phyloP scores from a whole-genome alignment of 1,140 invertebrate genomes.

The Drosophila simulans region DNA sequence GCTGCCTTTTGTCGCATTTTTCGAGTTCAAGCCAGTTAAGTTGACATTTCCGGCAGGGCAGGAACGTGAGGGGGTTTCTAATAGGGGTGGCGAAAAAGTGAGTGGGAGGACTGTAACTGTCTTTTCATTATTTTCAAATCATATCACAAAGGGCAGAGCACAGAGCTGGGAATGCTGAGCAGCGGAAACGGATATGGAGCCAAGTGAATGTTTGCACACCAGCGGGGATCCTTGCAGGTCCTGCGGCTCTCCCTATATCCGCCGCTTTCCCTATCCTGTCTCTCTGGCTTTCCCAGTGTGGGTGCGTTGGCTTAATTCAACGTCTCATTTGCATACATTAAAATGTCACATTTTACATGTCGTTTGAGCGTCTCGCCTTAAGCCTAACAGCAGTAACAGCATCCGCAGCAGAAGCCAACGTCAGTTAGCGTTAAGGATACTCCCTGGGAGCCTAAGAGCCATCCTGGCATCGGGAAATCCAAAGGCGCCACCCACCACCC shows the following conservation, averaged over 20 bases:
- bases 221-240: constrained; percentile 20
- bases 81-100: constrained; percentile 29
- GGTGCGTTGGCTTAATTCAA: constrained; percentile 74
- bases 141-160: constrained; percentile 62
- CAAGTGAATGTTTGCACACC: constrained; percentile 65
- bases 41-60: constrained; percentile 71
- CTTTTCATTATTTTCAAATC: constrained; percentile 83
- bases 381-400: constrained; percentile 61
- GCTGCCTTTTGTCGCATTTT: constrained; percentile 42
- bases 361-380: constrained; percentile 77
- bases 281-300: constrained; percentile 26
- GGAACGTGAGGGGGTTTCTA: constrained; percentile 38
- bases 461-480: not conserved
- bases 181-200: constrained; percentile 74
- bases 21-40: constrained; percentile 64
- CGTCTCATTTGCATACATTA: constrained; percentile 83
- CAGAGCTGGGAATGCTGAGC: constrained; percentile 21
- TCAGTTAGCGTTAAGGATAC: constrained; percentile 76
- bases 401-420: constrained; percentile 51
- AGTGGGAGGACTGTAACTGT: constrained; percentile 28
- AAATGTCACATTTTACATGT: constrained; percentile 83
- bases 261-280: not conserved
- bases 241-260: not conserved
- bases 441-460: constrained; percentile 14
- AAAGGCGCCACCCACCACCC: not conserved